Evolutionary conservation across 2,113 vertebrate species (phyloP).

Genomic region (Notothenia coriiceps): DNA sequence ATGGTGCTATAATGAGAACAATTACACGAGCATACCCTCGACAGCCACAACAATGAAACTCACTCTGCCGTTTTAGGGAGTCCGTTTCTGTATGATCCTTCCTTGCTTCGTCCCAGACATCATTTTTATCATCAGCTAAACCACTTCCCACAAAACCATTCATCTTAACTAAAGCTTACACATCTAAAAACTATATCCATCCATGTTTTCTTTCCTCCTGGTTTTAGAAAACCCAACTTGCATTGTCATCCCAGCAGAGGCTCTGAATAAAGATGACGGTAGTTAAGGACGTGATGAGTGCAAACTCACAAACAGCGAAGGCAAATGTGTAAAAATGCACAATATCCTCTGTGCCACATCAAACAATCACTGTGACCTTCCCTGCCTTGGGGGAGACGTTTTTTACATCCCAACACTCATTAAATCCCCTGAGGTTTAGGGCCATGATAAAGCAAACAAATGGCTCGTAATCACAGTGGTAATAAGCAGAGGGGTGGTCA

Average conservation of each 20-base stretch:
- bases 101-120: constrained; percentile 29
- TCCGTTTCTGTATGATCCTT: constrained; percentile 36
- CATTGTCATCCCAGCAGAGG: constrained; percentile 35
- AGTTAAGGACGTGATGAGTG: constrained; percentile 34
- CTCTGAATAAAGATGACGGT: constrained; percentile 62
- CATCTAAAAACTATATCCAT: constrained; percentile 39
- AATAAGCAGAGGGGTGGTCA: constrained; percentile 76
- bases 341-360: constrained; percentile 49
- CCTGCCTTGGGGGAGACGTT: constrained; percentile 56
- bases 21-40: constrained; percentile 59
- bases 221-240: constrained; percentile 43
- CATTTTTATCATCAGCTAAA: constrained; percentile 30
- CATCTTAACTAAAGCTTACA: constrained; percentile 32
- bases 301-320: constrained; percentile 42
- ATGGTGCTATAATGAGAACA: constrained; percentile 71
- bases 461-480: constrained; percentile 78
- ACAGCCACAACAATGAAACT: constrained; percentile 59
- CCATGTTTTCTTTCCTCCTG: constrained; percentile 35
- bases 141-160: constrained; percentile 21
- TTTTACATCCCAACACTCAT: constrained; percentile 74
- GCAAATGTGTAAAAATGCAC: constrained; percentile 24
- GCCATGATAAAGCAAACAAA: constrained; percentile 83
- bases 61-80: constrained; percentile 40
- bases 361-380: constrained; percentile 71
- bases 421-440: constrained; percentile 72